phyloP scores from a whole-genome alignment of 2,113 vertebrate genomes.

The Rhea americana region DNA sequence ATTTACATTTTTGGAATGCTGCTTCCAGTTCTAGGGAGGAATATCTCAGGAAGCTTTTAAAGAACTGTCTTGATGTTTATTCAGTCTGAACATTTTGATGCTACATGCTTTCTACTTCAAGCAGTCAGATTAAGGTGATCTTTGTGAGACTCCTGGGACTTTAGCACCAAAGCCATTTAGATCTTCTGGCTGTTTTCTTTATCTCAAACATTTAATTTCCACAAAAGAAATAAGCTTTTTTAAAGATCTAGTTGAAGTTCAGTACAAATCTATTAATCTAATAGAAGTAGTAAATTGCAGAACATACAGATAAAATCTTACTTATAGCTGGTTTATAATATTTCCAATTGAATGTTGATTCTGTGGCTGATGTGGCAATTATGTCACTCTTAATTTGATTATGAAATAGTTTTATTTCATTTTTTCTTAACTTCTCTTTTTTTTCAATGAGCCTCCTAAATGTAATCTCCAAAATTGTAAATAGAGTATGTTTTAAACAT shows the following conservation, averaged over 20 bases:
- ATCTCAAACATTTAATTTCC: conserved; percentile 46
- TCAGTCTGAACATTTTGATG: conserved; percentile 28
- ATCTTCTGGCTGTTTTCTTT: background rate
- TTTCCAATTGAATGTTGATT: background rate
- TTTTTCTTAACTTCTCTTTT: background rate
- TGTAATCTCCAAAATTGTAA: background rate
- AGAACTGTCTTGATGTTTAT: background rate
- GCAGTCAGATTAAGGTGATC: conserved; percentile 39
- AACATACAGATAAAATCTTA: conserved; percentile 43
- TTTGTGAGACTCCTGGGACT: conserved; percentile 26
- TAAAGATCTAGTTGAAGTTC: conserved; percentile 11
- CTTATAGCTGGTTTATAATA: conserved; percentile 7
- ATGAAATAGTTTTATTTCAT: background rate
- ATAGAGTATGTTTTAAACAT: background rate
- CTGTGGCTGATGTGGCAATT: background rate
- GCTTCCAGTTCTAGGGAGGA: background rate
- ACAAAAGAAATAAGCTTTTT: conserved; percentile 7
- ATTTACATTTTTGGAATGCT: background rate
- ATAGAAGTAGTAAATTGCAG: conserved; percentile 55
- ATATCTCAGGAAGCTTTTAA: background rate
- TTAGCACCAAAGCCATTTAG: conserved; percentile 39
- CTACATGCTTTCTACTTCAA: conserved; percentile 8
- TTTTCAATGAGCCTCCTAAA: background rate
- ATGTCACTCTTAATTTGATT: background rate
- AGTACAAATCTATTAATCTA: conserved; percentile 68